phyloP scores from a whole-genome alignment of 2,888 invertebrate species.

The Athetis lepigone region DNA sequence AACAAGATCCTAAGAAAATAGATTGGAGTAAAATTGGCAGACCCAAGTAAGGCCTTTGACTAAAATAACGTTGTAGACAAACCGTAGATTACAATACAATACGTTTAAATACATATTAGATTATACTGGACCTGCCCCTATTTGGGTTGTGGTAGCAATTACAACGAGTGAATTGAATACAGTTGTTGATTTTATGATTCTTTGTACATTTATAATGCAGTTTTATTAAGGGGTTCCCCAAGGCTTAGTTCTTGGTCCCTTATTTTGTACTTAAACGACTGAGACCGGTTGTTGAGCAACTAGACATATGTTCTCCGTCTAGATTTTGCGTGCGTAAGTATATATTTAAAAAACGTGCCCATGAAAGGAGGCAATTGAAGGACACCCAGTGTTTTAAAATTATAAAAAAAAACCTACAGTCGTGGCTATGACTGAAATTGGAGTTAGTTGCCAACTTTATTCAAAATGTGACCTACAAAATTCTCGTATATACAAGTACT shows the following conservation, averaged over 20 bases:
- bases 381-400: no score
- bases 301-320: no score
- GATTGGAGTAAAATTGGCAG: slow-evolving; percentile 51
- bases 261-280: not conserved
- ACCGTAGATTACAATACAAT: slow-evolving; percentile 62
- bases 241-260: not conserved
- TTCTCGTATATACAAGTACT: no score
- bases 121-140: slow-evolving; percentile 49
- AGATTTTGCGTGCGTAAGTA: no score
- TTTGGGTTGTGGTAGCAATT: slow-evolving; percentile 40
- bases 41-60: slow-evolving; percentile 39
- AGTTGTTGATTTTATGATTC: not conserved
- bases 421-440: no score
- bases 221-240: not conserved
- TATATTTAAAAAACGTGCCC: no score
- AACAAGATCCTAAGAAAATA: slow-evolving; percentile 60
- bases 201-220: not conserved
- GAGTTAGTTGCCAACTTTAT: no score
- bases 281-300: no score
- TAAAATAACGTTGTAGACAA: slow-evolving; percentile 56
- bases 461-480: no score
- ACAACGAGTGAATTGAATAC: slow-evolving; percentile 4
- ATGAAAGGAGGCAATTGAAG: no score
- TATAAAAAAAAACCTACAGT: no score
- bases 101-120: slow-evolving; percentile 63